Conservation (phyloP, 2,888 invertebrate genomes). For the Drosophila nr. medialis region DNA sequence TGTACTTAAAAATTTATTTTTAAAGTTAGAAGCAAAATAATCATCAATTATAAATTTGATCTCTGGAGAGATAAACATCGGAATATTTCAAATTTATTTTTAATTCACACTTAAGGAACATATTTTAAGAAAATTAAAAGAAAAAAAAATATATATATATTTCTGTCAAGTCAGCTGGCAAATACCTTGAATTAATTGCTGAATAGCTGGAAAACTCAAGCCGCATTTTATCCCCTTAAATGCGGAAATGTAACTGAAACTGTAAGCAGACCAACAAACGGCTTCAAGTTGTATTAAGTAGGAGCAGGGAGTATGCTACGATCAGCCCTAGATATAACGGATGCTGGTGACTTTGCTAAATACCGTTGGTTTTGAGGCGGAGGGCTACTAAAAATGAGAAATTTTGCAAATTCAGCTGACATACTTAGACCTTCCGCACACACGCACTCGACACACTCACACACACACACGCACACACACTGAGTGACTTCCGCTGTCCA, state of each 20-base stretch:
- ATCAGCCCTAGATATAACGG: not conserved
- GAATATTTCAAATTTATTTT: too few relatives aligned
- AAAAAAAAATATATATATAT: not conserved
- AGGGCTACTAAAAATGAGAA: constrained; percentile 56
- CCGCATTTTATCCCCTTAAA: not conserved
- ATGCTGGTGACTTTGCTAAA: constrained; percentile 45
- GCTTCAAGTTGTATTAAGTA: not conserved
- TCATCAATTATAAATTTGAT: too few relatives aligned
- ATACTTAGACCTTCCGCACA: constrained; percentile 42
- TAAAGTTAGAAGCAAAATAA: too few relatives aligned
- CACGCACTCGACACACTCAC: constrained; percentile 10
- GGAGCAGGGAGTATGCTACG: not conserved
- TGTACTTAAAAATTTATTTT: too few relatives aligned
- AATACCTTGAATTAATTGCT: not conserved
- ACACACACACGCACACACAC: constrained; percentile 14
- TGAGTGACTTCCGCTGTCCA: constrained; percentile 64
- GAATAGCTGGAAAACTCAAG: not conserved
- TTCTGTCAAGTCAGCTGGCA: not conserved
- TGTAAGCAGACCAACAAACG: not conserved
- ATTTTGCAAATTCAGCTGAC: constrained; percentile 59
- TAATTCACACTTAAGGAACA: too few relatives aligned
- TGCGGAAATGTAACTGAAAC: constrained; percentile 34
- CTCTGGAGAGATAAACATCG: too few relatives aligned
- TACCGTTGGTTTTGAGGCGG: constrained; percentile 22
- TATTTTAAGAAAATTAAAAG: too few relatives aligned